Evolutionary conservation across 2,797 vertebrate species (phyloP).

Genomic region (Pelobates cultripes): DNA sequence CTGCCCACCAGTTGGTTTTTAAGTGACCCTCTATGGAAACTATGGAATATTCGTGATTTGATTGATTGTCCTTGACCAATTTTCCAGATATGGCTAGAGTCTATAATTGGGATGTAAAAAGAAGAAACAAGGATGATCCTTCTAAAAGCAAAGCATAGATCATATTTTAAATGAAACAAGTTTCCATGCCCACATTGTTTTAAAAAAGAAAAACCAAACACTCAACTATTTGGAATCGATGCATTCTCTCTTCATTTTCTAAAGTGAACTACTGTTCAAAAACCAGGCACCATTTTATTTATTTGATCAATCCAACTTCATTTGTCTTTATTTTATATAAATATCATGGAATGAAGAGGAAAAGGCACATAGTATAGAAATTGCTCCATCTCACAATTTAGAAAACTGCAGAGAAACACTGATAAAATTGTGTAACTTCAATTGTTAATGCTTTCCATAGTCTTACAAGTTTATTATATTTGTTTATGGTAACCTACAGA

Average conservation of each 20-base stretch:
- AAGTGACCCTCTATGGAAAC: too few relatives aligned
- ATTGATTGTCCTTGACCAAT: conserved; percentile 68
- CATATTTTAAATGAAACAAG: conserved; percentile 76
- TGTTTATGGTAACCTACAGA: too few relatives aligned
- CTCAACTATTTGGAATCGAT: conserved; percentile 54
- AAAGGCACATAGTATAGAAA: too few relatives aligned
- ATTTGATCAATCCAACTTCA: conserved; percentile 69
- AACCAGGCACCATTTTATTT: conserved; percentile 69
- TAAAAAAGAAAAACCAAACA: conserved; percentile 61
- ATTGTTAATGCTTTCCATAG: too few relatives aligned
- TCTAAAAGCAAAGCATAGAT: conserved; percentile 82
- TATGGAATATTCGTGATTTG: neutral
- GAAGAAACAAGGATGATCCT: conserved; percentile 93
- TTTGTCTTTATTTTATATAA: conserved; percentile 18
- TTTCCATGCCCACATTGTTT: conserved; percentile 64
- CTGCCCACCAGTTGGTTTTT: too few relatives aligned
- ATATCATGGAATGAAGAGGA: too few relatives aligned
- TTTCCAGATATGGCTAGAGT: conserved; percentile 96
- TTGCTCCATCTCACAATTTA: too few relatives aligned
- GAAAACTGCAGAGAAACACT: too few relatives aligned
- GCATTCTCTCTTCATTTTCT: conserved; percentile 49
- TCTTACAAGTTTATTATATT: too few relatives aligned
- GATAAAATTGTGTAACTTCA: too few relatives aligned
- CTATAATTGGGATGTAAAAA: conserved; percentile 99
- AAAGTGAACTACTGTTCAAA: conserved; percentile 46